Conservation (phyloP, 2,797 vertebrate species). For the Mormyrus hasselquistii region DNA sequence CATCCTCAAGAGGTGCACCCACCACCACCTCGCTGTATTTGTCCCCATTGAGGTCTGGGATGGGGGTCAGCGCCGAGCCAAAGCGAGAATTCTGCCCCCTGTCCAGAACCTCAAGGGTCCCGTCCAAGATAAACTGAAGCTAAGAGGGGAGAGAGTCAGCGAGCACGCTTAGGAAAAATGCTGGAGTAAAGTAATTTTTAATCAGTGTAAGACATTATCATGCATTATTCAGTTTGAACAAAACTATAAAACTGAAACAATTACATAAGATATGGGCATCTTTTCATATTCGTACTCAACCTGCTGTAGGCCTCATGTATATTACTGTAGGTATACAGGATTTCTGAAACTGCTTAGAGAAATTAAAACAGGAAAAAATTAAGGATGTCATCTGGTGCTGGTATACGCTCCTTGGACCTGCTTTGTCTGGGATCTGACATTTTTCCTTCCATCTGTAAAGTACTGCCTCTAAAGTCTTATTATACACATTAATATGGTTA, state of each 20-base stretch:
- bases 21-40: conserved; percentile 85
- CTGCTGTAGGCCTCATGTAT: neutral
- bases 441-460: neutral
- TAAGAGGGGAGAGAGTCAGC: conserved; percentile 40
- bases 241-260: neutral
- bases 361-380: neutral
- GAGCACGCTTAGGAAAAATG: neutral
- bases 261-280: neutral
- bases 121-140: conserved; percentile 73
- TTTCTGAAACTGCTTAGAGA: neutral
- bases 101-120: conserved; percentile 71
- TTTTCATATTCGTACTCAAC: neutral
- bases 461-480: neutral
- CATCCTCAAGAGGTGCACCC: conserved; percentile 84
- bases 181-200: neutral
- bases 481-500: neutral
- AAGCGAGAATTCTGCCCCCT: conserved; percentile 89
- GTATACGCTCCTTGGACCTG: neutral
- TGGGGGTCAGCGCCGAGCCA: conserved; percentile 78
- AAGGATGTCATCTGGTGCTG: neutral
- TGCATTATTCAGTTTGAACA: neutral
- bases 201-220: neutral
- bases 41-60: conserved; percentile 89
- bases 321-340: neutral
- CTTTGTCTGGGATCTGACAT: neutral